Conservation (phyloP, 2,797 vertebrate genomes). For the Mormyrus proboscirostris region DNA sequence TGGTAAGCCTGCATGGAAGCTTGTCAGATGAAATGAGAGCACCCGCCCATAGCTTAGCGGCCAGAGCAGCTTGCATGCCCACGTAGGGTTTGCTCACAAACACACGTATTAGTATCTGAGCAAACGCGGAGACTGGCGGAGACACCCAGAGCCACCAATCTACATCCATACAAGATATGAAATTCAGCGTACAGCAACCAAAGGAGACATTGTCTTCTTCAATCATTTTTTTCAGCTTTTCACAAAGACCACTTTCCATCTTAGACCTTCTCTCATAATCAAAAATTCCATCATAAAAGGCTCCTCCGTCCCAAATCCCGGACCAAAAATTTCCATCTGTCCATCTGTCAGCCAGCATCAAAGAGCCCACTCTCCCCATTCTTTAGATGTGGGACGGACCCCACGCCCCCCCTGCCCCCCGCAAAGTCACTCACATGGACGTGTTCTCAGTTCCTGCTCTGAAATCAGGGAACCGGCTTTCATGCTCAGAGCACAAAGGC, state of each 20-base stretch:
- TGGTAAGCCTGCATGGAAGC: neutral
- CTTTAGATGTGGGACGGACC: neutral
- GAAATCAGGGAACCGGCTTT: conserved; percentile 38
- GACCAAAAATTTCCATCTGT: neutral
- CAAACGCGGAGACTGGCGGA: neutral
- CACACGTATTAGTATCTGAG: neutral
- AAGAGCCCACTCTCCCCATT: neutral
- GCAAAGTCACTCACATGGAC: neutral
- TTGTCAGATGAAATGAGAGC: neutral
- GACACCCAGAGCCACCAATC: neutral
- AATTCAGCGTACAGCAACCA: neutral
- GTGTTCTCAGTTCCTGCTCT: conserved; percentile 19
- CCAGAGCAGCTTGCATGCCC: neutral
- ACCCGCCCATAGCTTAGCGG: neutral
- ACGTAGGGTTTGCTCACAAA: conserved; percentile 2
- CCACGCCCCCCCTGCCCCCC: neutral
- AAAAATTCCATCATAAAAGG: neutral
- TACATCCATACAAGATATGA: neutral
- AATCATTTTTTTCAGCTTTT: neutral
- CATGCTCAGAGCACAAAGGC: conserved; percentile 24
- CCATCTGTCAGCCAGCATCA: neutral
- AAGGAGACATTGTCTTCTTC: neutral
- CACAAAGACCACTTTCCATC: neutral
- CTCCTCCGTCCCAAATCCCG: neutral
- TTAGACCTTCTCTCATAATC: neutral